Evolutionary conservation across 2,797 vertebrate species (phyloP), one percentile per base, ranked within the genome.

Genomic region (Mergus octosetaceus): DNA sequence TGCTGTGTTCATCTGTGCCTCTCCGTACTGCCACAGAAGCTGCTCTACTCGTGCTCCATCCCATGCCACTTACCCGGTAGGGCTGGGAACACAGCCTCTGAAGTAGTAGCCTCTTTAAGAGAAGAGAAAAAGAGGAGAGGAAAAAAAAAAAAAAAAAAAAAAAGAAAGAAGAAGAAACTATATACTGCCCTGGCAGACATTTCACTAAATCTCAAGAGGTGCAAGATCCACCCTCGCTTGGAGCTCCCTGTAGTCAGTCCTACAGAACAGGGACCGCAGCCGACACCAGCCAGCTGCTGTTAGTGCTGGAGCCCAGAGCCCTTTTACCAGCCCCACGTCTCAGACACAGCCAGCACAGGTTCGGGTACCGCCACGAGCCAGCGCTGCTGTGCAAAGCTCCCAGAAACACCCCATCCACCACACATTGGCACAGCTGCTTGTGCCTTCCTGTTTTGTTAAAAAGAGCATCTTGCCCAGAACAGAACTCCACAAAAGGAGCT

Each of bases 381-480:
- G 22, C 20, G 9, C 32, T 30, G 32, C 45, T 34, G 8, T 6
- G 3, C 25, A 47, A 62, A 87, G 34, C 30, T 85, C 38, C 62
- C 74, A 75, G 49, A 85, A 75, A 68, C 10, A 28, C 13, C 36
- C 20, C 7, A 11, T 22, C 69, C 36, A 71, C 21, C 11, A 9
- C 27, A 18, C 28, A 5, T 16, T 43, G 1, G 0, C 13, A 8
- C 3, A 4, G 28, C 57, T 75, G 19, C 28, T 45, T 11, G 6
- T 2, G 3, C 41, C 11, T 28, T 66, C 20, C 17, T 15, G 3
- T 43, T 74, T 39, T 75, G 8, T 30, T 64, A 56, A 81, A 69
- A 65, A 21, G 15, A 64, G 9, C 28, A 65, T 39, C 51, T 87
- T 87, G 11, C 38, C 36, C 30, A 51, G 10, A 79, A 82, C 3